Conservation (phyloP, 1,140 invertebrate genomes). For the Tetramorium alpestre region DNA sequence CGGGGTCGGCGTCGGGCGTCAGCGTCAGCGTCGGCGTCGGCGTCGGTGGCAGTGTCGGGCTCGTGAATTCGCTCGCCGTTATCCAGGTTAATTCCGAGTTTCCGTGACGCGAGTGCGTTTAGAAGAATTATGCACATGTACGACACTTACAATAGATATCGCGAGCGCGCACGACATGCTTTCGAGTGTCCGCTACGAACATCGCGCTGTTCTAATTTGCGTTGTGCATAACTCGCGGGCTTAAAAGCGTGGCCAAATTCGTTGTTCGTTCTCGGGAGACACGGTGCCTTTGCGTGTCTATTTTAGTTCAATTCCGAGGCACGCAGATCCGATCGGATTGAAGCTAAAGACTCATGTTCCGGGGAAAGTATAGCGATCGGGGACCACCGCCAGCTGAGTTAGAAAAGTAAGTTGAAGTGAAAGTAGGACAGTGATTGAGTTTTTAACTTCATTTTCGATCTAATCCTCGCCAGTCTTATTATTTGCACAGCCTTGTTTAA, state of each 20-base stretch:
- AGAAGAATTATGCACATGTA: conserved; percentile 44
- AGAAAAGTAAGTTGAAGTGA: conserved; percentile 31
- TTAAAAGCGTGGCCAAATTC: not conserved
- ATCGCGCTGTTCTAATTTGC: not conserved
- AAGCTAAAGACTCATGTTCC: not conserved
- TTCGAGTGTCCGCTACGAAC: not conserved
- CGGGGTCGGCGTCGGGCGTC: not conserved
- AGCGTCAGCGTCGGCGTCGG: not conserved
- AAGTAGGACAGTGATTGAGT: conserved; percentile 14
- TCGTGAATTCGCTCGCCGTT: conserved; percentile 34
- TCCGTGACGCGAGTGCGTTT: conserved; percentile 52
- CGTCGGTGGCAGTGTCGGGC: not conserved
- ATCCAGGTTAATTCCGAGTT: conserved; percentile 57
- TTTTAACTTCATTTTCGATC: conserved; percentile 20
- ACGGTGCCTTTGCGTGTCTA: not conserved
- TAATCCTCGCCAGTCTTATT: not conserved
- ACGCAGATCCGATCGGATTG: not conserved
- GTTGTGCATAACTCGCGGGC: not conserved
- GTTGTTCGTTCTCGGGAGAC: not conserved
- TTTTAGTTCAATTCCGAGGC: not conserved
- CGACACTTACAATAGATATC: conserved; percentile 38
- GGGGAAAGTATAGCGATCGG: not conserved
- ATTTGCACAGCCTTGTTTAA: not conserved
- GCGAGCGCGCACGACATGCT: not conserved
- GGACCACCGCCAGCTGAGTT: not conserved